These are phyloP conservation scores for Opisthocomus hoazin DNA, from an alignment of 2,113 vertebrate species.

Conservation along the genomic window DNA sequence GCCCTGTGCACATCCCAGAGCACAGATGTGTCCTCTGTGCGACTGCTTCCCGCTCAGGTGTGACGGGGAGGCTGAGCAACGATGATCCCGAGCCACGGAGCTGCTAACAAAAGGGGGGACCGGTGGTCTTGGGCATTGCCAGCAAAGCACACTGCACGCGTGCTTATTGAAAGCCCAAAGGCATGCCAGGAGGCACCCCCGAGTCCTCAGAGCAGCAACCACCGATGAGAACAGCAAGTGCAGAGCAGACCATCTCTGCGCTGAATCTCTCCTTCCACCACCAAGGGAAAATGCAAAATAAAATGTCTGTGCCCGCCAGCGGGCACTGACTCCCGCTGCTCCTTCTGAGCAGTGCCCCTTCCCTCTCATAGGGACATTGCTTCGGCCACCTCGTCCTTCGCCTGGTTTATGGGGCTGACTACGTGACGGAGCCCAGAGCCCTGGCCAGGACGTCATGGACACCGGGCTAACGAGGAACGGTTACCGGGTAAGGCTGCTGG, in stretches of 20 bases:
- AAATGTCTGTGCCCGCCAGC: background rate
- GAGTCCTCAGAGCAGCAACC: background rate
- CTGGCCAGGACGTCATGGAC: background rate
- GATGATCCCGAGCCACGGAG: background rate
- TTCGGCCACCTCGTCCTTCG: background rate
- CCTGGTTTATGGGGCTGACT: background rate
- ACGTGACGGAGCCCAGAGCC: background rate
- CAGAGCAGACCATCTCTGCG: background rate
- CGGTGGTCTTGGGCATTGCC: background rate
- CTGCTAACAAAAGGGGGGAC: fast-evolving
- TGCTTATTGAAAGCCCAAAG: background rate
- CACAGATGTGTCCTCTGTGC: background rate
- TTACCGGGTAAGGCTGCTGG: background rate
- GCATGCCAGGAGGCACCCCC: background rate
- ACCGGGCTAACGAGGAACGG: fast-evolving
- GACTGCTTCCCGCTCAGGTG: fast-evolving
- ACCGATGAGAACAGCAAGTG: background rate
- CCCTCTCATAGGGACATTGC: background rate
- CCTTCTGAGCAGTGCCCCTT: background rate
- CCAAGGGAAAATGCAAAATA: background rate
- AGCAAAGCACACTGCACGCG: background rate
- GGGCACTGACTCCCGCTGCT: fast-evolving
- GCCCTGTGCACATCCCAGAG: background rate
- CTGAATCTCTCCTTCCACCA: background rate
- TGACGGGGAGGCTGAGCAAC: background rate